phyloP scores from a whole-genome alignment of 2,888 invertebrate species.

The Sialis lutaria region DNA sequence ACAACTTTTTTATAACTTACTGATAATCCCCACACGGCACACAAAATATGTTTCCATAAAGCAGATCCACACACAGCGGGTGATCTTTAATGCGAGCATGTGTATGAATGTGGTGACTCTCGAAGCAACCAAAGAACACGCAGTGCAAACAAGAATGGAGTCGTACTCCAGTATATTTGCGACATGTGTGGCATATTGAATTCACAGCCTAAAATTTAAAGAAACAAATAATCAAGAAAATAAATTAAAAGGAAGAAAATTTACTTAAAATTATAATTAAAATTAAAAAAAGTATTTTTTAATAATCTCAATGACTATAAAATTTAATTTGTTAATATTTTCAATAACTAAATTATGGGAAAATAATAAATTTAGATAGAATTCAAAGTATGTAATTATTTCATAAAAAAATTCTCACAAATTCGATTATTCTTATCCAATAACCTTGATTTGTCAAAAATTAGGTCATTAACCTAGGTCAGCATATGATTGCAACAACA shows the following conservation, averaged over 20 bases:
- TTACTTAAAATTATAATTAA: not conserved
- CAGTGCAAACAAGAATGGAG: conserved; percentile 78
- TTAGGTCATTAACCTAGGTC: not conserved
- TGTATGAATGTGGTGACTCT: conserved; percentile 74
- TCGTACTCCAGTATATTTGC: conserved; percentile 50
- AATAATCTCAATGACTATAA: not conserved
- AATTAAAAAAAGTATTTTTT: not conserved
- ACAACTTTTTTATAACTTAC: conserved; percentile 36
- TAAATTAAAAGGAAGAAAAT: not conserved
- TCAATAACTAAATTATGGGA: not conserved
- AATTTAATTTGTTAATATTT: not conserved
- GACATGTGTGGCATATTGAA: conserved; percentile 70
- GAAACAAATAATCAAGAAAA: no score
- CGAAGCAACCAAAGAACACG: conserved; percentile 85
- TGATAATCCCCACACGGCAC: conserved; percentile 83
- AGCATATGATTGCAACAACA: not conserved
- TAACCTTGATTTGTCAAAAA: not conserved
- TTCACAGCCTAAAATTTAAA: conserved; percentile 46
- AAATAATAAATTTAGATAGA: not conserved
- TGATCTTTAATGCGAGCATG: conserved; percentile 73
- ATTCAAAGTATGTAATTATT: not conserved
- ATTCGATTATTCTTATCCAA: conserved; percentile 8
- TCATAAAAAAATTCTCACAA: not conserved
- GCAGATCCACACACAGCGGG: conserved; percentile 69
- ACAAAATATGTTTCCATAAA: conserved; percentile 80